Evolutionary conservation across 2,888 invertebrate genomes (phyloP), one percentile per base, ranked within the genome.

Genomic region (Drosophila trichaetosa): DNA sequence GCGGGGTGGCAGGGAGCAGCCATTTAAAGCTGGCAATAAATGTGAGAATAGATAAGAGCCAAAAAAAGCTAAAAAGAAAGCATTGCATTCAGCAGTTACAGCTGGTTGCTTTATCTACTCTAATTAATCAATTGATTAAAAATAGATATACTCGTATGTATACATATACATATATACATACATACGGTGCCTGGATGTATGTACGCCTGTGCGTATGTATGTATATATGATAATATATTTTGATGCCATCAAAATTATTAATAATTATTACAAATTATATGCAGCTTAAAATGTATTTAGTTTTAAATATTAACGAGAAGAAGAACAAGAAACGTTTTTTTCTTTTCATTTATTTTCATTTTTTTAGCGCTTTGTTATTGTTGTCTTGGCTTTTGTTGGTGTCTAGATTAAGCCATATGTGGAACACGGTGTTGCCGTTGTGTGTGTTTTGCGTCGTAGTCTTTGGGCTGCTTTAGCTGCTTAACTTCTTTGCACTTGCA

Each of bases 401-500:
- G 63, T 72, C 61, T 72, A 73, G 83, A 80, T 83, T 80, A 83
- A 80, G 83, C 65, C 77, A 67, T 68, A 74, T 69, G 69, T 79
- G 79, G 61, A 73, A 69, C 64, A 73, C 71, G 68, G 75, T 62
- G 48, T 63, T 68, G 73, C 51, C 18, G 6, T 11, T 71, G 59
- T 42, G 31, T 42, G 27, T 21, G 52, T 36, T 27, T n/a, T 52
- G 63, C 61, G 52, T 53, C 48, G 82, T 79, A 77, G 83, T 86
- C 82, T 83, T 76, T 61, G 73, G 51, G 60, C 58, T 70, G 73
- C 80, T 71, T 73, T 82, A 80, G 88, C 78, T 86, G 90, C 83
- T 89, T 85, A 85, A 85, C 90, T 90, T 90, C 81, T 82, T 70
- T 75, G 46, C 79, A 78, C 87, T 86, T 87, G 83, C 83, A 83